Conservation (phyloP, 53 echinoderm and acorn worm species). For the Astropecten irregularis region DNA sequence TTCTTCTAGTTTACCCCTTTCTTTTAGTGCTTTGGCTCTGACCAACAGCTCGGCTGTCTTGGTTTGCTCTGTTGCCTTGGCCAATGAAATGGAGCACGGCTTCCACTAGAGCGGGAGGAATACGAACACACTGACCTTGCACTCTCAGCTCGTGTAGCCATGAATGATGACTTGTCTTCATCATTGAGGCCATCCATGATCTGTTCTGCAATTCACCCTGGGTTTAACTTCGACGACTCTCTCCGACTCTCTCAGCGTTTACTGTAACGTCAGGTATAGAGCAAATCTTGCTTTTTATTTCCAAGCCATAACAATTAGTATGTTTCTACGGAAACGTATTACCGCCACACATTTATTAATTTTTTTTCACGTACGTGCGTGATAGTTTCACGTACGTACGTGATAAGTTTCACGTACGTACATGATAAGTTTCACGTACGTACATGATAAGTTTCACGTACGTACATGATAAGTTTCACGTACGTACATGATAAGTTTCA, state of each 20-base stretch:
- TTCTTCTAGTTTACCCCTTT: slow-evolving; percentile 19
- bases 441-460: no score
- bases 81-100: slow-evolving; percentile 28
- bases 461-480: no score
- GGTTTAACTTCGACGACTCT: not conserved
- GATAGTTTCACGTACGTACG: no score
- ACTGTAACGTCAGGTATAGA: slow-evolving; percentile 12
- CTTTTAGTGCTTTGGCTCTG: slow-evolving; percentile 14
- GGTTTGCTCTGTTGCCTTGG: slow-evolving; percentile 24
- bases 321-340: no score
- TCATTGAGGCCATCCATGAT: not conserved
- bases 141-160: slow-evolving; percentile 11
- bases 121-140: slow-evolving; percentile 10
- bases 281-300: no score
- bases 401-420: no score
- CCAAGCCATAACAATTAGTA: no score
- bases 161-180: not conserved
- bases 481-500: no score
- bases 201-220: not conserved
- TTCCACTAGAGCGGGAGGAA: not conserved
- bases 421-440: no score
- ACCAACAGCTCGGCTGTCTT: slow-evolving; percentile 20
- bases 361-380: no score
- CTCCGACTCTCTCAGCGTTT: not conserved
- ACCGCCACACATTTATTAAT: no score